Base-by-base conservation (phyloP, 2,113 vertebrate species). In the Shinisaurus crocodilurus region DNA sequence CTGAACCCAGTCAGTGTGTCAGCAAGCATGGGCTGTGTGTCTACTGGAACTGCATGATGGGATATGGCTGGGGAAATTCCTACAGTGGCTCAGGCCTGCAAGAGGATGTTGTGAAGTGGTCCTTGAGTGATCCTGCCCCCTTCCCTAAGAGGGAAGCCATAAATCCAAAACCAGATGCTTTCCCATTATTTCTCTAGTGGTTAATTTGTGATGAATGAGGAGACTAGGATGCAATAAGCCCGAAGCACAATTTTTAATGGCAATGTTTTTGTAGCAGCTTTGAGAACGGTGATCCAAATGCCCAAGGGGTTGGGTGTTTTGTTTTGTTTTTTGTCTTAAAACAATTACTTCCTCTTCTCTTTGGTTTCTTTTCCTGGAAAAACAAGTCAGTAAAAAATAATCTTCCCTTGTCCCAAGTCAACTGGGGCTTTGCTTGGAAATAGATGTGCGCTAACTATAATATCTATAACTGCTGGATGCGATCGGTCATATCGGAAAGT, bases 61-160 rank as follows among this genome's bases (percentile, higher is more conserved):
- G 94, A 96, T 93, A 94, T n/a, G 7, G 95, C 94, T 91, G 94
- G 94, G 94, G 92, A 96, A 94, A 92, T 96, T 95, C 92, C 91
- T 94, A 57, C 9, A 13, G 13, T 37, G 72, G n/a, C 8, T 13
- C n/a, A 70, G 67, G n/a, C 74, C 88, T 82, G 6, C 72, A 0
- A 23, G 18, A 94, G 93, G 95, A 94, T 96, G 95, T 70, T 2
- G 18, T n/a, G n/a, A n/a, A n/a, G 16, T 37, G 80, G 34, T 20
- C 92, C 93, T 18, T 92, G 93, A 94, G 94, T 92, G 88, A 90
- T 92, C 84, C 9, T 48, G 5, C 45, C 45, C 16, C 43, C 34
- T 40, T 45, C 50, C 92, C n/a, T n/a, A n/a, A n/a, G n/a, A n/a
- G n/a, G n/a, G n/a, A n/a, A 63, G 60, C 20, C 32, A 89, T 87